Percentiles rank a stretch among this genome's conserved stretches.
phyloP scores from a whole-genome alignment of 2,888 invertebrate species.

The Dryococelus australis region DNA sequence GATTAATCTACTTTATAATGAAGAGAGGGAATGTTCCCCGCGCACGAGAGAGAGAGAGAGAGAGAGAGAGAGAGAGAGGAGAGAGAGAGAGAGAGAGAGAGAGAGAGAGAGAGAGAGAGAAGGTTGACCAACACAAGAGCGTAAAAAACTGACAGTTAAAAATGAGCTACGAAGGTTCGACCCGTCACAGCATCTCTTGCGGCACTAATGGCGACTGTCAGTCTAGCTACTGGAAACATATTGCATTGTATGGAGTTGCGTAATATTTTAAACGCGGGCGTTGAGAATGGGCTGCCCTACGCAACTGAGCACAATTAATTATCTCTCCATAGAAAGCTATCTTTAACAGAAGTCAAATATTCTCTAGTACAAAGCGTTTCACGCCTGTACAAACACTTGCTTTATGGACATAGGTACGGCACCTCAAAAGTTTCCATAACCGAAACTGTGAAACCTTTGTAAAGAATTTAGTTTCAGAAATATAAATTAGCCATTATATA shows the following conservation, averaged over 20 bases:
- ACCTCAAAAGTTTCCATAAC: too few species aligned
- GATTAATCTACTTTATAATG: too few species aligned
- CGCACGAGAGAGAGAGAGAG: too few species aligned
- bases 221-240: conserved; percentile 2
- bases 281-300: background rate
- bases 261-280: background rate
- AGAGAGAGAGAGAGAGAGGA: too few species aligned
- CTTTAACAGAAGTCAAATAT: background rate
- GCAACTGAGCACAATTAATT: background rate
- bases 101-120: background rate
- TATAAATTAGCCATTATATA: too few species aligned
- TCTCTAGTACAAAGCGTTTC: background rate
- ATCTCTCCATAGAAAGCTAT: background rate
- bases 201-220: background rate
- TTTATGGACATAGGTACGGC: too few species aligned
- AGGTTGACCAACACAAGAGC: background rate
- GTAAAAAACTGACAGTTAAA: background rate
- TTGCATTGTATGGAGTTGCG: conserved; percentile 5
- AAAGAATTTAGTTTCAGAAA: too few species aligned
- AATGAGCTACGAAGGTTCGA: background rate
- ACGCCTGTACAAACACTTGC: background rate
- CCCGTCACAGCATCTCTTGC: background rate
- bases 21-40: too few species aligned
- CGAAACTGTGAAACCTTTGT: too few species aligned
- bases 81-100: too few species aligned